phyloP scores from a whole-genome alignment of 2,113 vertebrate genomes.

The Sinosuthora webbiana region DNA sequence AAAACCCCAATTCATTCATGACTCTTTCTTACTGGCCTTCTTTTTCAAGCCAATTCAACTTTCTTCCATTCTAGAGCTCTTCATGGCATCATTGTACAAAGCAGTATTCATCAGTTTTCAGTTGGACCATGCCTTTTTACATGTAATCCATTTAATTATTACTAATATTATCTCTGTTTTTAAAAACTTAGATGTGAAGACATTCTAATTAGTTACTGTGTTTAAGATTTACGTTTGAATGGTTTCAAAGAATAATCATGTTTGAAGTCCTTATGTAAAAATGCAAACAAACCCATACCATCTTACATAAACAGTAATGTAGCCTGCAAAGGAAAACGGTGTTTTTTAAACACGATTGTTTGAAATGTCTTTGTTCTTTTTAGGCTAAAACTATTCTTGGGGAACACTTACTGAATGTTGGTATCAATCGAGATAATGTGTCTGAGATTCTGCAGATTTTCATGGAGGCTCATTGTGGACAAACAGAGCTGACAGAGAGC shows the following conservation, averaged over 20 bases:
- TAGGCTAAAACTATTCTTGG: constrained; percentile 90
- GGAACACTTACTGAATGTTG: constrained; percentile 87
- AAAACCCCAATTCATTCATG: neutral
- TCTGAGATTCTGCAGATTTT: constrained; percentile 95
- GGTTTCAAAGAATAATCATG: neutral
- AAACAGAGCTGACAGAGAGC: constrained; percentile 84
- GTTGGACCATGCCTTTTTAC: neutral
- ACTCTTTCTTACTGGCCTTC: neutral
- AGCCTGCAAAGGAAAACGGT: neutral
- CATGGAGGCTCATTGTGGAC: constrained; percentile 88
- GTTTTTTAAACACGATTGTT: neutral
- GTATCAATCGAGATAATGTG: constrained; percentile 89
- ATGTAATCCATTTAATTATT: neutral
- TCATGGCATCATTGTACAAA: neutral
- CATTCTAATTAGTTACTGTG: neutral
- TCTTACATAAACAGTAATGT: neutral
- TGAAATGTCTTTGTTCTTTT: constrained; percentile 33
- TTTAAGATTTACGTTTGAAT: neutral
- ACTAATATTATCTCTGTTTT: neutral
- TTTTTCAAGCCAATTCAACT: neutral
- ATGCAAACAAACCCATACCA: neutral
- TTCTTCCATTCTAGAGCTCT: neutral
- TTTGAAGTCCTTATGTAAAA: neutral
- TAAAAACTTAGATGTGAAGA: neutral
- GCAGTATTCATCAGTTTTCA: neutral